Evolutionary conservation across 2,888 invertebrate genomes (phyloP), one percentile per base, ranked within the genome.

Genomic region (Catocala sponsa): DNA sequence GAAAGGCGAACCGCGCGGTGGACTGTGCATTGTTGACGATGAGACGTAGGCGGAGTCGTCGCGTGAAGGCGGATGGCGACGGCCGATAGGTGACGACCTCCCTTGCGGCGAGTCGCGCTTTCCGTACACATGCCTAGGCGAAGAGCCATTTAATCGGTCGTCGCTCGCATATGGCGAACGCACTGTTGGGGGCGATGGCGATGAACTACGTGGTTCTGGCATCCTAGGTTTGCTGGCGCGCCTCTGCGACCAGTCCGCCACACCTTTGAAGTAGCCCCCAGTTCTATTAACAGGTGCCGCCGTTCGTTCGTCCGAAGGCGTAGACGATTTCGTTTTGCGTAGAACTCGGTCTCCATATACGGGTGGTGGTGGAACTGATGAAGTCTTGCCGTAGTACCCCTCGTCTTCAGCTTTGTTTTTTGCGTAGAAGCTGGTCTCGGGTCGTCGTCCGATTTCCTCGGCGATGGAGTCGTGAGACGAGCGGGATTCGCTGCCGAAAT

Each of bases 401-500:
- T 94, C 90, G 92, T 94, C 92, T 71, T 91, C 89, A 42, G 94
- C 93, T 80, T 95, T 95, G 44, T 96, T 97, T 88, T 97, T 98
- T 32, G 62, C 60, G 85, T 97, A 98, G 86, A 96, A 97, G 68
- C 96, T 96, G 51, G 97, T 96, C 74, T 97, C 97, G 9, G 84
- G 95, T 69, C 86, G 91, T 72, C 95, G 96, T 71, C 93, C 96
- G 80, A 95, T 96, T 72, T 96, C 96, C 70, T 96, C 95, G 7
- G 96, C 96, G 57, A 96, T 93, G 10, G 97, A 97, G 72, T 96
- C 96, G 75, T 96, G 96, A 0, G 97, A 97, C 0, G 97, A 97
- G 11, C 96, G 95, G 1, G 97, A 97, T 69, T 98, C 98, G 85
- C 97, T 97, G 55, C 98, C 98, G 84, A 98, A 98, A 87, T 98